These are phyloP conservation scores for Cotesia congregata DNA, from an alignment of 2,888 invertebrate genomes.

Conservation along the genomic window DNA sequence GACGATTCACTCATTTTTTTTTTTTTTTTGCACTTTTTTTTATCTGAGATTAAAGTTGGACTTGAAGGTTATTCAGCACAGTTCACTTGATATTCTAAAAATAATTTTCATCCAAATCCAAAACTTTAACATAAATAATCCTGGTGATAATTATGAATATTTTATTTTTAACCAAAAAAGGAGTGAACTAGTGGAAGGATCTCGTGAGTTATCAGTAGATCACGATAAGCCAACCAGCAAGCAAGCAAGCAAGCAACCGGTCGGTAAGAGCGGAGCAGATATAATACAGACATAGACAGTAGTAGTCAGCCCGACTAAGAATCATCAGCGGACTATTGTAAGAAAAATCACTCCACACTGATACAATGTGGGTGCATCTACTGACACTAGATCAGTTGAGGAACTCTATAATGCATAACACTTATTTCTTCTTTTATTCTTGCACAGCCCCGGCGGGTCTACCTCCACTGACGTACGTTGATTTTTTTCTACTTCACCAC, in stretches of 20 bases:
- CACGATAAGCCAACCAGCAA: slow-evolving; percentile 33
- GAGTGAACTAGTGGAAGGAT: slow-evolving; percentile 30
- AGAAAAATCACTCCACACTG: slow-evolving; percentile 10
- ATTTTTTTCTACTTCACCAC: slow-evolving; percentile 5
- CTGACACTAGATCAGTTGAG: neutral
- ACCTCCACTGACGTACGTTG: neutral
- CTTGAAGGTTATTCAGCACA: neutral
- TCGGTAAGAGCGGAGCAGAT: slow-evolving; percentile 35
- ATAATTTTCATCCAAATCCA: neutral
- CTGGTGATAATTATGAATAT: neutral
- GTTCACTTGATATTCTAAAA: neutral
- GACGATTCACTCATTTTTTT: neutral
- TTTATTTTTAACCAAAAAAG: slow-evolving; percentile 18
- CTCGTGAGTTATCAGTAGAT: slow-evolving; percentile 37
- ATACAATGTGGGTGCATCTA: no score
- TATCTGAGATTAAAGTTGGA: neutral
- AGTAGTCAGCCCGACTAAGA: neutral
- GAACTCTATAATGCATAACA: neutral
- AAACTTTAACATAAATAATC: neutral
- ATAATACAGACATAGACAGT: slow-evolving; percentile 9
- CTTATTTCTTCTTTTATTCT: neutral
- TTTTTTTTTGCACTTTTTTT: neutral
- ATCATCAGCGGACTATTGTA: slow-evolving; percentile 1
- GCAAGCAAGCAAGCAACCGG: slow-evolving; percentile 34
- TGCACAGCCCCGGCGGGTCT: neutral